phyloP scores from a whole-genome alignment of 1,140 invertebrate species.

The Choristoneura fumiferana region DNA sequence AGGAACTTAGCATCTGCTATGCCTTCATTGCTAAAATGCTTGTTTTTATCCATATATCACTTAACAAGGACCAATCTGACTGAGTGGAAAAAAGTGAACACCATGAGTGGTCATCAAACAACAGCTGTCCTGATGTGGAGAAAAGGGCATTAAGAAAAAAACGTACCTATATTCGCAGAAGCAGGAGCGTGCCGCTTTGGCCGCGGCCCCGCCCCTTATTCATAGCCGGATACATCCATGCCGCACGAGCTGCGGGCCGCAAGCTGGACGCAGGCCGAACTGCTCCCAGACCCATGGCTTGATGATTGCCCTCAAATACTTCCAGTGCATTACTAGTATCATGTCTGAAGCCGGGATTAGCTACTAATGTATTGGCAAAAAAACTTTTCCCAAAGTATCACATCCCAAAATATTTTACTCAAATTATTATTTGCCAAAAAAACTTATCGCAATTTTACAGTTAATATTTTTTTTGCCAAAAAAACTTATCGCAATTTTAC shows the following conservation, averaged over 20 bases:
- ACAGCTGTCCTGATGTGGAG: conserved; percentile 52
- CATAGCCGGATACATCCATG: conserved; percentile 2
- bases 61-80: conserved; percentile 39
- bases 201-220: conserved; percentile 48
- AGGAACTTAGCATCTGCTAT: neutral
- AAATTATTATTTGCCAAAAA: too few relatives aligned
- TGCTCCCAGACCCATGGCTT: neutral
- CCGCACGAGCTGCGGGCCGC: neutral
- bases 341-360: too few relatives aligned
- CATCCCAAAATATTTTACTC: too few relatives aligned
- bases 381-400: too few relatives aligned
- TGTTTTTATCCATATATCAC: conserved; percentile 59
- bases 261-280: neutral
- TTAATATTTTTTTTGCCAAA: too few relatives aligned
- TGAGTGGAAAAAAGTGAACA: conserved; percentile 47
- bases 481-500: too few relatives aligned
- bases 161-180: conserved; percentile 37
- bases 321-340: too few relatives aligned
- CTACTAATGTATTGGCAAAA: too few relatives aligned
- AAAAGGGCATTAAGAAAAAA: conserved; percentile 45
- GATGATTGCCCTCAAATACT: too few relatives aligned
- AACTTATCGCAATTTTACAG: too few relatives aligned
- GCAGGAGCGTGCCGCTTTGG: conserved; percentile 60
- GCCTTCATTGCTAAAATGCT: neutral
- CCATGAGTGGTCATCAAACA: conserved; percentile 68